Percentiles rank a stretch among this genome's conserved stretches.
phyloP scores from a whole-genome alignment of 2,113 vertebrate species.

The Mobula hypostoma region DNA sequence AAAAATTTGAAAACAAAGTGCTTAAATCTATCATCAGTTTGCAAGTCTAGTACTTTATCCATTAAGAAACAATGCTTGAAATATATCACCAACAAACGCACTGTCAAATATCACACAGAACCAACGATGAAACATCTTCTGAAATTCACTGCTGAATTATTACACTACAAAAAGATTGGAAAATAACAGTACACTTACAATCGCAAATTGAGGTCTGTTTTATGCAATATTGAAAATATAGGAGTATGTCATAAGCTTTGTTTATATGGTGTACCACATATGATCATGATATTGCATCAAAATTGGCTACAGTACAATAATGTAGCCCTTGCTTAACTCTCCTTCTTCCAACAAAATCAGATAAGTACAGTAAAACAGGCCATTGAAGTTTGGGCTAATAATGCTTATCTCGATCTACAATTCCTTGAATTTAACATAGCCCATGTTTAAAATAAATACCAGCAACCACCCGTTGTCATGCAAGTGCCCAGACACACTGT shows the following conservation, averaged over 20 bases:
- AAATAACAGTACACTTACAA: conserved; percentile 13
- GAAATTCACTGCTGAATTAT: conserved; percentile 17
- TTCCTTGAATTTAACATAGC: background rate
- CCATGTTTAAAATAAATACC: background rate
- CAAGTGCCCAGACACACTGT: background rate
- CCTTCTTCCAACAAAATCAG: background rate
- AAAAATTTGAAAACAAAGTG: conserved; percentile 25
- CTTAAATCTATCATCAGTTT: conserved; percentile 16
- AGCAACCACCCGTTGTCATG: background rate
- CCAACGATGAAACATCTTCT: background rate
- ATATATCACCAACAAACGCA: background rate
- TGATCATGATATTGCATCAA: background rate
- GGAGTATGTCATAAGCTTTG: background rate
- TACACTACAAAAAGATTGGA: background rate
- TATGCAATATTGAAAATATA: background rate
- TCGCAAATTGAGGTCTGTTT: background rate
- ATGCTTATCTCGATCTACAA: background rate
- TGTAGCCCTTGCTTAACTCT: background rate
- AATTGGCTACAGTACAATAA: background rate
- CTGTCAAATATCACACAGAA: conserved; percentile 7
- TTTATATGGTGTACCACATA: background rate
- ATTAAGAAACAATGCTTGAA: conserved; percentile 8
- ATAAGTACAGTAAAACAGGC: background rate
- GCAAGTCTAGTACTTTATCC: background rate
- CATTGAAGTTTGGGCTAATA: background rate